phyloP scores from a whole-genome alignment of 2,888 invertebrate genomes.

The Epirrita christyi region DNA sequence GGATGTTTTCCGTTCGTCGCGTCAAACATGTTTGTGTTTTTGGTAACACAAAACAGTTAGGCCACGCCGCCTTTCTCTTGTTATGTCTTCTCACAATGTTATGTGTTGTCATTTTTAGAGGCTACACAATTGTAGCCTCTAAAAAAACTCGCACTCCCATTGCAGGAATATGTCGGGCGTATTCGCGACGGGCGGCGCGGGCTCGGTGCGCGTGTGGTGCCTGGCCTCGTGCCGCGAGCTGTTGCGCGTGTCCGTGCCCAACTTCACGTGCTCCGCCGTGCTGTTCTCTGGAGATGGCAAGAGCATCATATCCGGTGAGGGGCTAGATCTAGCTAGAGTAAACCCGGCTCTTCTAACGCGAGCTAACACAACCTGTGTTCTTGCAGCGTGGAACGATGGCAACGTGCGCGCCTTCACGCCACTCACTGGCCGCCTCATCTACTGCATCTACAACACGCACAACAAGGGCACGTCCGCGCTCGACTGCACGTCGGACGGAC shows the following conservation, averaged over 20 bases:
- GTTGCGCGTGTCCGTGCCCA: conserved; percentile 93
- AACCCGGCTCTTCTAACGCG: no score
- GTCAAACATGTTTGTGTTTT: no score
- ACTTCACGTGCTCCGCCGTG: conserved; percentile 93
- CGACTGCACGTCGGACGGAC: conserved; percentile 88
- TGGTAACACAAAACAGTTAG: no score
- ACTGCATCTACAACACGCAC: conserved; percentile 94
- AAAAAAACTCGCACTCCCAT: background rate
- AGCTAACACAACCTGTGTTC: background rate
- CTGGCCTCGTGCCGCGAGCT: conserved; percentile 90
- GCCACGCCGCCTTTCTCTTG: no score
- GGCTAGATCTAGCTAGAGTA: background rate
- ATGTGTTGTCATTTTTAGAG: no score
- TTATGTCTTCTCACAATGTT: no score
- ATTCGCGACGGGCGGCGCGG: conserved; percentile 94
- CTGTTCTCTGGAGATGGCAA: conserved; percentile 92
- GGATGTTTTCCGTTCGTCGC: no score
- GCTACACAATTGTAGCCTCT: no score
- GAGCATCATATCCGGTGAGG: conserved; percentile 89
- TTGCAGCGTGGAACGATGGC: conserved; percentile 91
- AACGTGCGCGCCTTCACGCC: conserved; percentile 93
- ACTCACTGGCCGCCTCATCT: conserved; percentile 91
- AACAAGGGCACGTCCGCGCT: conserved; percentile 95
- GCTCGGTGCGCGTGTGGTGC: conserved; percentile 95
- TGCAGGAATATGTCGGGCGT: conserved; percentile 91